A percentile compares a stretch with the other conserved stretches of the same genome.
Evolutionary conservation across 2,797 vertebrate species (phyloP).

Genomic region (Botia kubotai): DNA sequence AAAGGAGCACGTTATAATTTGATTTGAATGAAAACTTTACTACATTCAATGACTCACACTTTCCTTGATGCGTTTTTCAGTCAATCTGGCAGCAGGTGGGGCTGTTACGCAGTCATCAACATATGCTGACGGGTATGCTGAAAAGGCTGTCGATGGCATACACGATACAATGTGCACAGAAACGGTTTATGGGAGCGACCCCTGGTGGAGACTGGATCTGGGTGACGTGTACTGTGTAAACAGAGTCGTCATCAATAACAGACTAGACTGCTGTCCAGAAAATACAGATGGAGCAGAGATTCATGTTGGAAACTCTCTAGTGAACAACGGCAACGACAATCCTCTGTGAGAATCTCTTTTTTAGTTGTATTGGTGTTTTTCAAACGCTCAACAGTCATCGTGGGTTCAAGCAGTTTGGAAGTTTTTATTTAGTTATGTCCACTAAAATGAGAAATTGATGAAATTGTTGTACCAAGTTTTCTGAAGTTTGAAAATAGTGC

Average conservation of each 20-base stretch:
- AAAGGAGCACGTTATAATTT: no score
- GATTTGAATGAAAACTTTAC: no score
- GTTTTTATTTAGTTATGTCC: no score
- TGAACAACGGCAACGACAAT: conserved; percentile 4
- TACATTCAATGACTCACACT: no score
- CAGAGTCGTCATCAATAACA: conserved; percentile 10
- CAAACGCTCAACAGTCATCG: no score
- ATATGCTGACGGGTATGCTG: background rate
- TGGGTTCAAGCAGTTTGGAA: no score
- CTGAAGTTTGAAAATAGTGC: no score
- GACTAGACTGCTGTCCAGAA: background rate
- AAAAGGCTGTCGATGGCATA: background rate
- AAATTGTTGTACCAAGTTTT: no score
- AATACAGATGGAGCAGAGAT: background rate
- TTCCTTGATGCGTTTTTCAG: no score
- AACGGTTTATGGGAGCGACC: background rate
- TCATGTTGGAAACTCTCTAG: background rate
- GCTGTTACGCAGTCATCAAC: background rate
- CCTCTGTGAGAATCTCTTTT: background rate
- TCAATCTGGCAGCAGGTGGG: background rate
- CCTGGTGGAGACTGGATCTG: conserved; percentile 42
- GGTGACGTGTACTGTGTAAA: background rate
- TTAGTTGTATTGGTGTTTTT: no score
- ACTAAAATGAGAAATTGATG: no score
- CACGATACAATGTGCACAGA: background rate